Conservation (phyloP, 2,797 vertebrate genomes). For the Petrocephalus sullivani region DNA sequence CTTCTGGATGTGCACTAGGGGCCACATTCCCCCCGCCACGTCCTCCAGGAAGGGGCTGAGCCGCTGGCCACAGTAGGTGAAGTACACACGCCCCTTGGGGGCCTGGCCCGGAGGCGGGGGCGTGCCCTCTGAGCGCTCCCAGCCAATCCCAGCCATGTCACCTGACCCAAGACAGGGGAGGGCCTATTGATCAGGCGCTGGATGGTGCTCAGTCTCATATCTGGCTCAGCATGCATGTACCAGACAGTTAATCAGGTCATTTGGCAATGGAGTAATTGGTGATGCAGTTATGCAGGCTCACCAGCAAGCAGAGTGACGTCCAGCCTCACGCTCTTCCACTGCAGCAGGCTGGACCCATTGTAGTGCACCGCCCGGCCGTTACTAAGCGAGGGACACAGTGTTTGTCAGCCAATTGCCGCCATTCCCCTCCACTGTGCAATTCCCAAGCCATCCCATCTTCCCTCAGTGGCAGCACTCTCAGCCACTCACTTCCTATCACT, state of each 20-base stretch:
- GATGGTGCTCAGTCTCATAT: neutral
- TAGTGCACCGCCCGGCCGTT: constrained; percentile 97
- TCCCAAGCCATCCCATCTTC: neutral
- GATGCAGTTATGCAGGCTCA: constrained; percentile 53
- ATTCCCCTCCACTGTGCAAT: neutral
- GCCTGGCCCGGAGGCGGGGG: constrained; percentile 92
- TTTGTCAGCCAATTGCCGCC: neutral
- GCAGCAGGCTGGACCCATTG: constrained; percentile 95
- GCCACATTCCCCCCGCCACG: constrained; percentile 98
- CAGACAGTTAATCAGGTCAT: neutral
- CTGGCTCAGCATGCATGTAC: neutral
- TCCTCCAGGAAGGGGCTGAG: constrained; percentile 85
- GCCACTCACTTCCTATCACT: neutral
- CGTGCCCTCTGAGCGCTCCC: constrained; percentile 92
- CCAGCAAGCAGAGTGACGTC: constrained; percentile 93
- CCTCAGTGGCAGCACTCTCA: neutral
- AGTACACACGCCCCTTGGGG: constrained; percentile 92
- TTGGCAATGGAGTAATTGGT: neutral
- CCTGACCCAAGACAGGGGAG: constrained; percentile 53
- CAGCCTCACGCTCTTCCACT: constrained; percentile 96
- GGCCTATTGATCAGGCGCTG: neutral
- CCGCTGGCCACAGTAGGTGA: constrained; percentile 90
- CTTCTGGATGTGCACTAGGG: constrained; percentile 96
- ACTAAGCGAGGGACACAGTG: constrained; percentile 55
- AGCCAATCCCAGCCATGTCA: constrained; percentile 92